Evolutionary conservation across 2,113 vertebrate genomes (phyloP), one percentile per base, ranked within the genome.

Genomic region (Tricholaema leucomelas): DNA sequence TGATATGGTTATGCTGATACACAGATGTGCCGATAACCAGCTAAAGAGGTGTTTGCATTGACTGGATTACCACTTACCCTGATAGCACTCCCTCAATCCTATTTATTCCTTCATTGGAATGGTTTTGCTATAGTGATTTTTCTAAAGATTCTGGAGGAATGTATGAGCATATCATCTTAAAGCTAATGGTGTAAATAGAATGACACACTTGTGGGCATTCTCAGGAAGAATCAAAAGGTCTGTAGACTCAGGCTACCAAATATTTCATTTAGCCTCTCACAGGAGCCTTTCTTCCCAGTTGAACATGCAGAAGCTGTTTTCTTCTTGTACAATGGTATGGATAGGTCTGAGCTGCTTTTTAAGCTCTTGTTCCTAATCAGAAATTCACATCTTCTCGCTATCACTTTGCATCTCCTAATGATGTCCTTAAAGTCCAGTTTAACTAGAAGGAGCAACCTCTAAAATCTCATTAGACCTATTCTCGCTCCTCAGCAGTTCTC

Each of bases 401-500:
- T 79, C 46, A 35, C 55, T 20, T 46, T 55, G 64, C 25, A 40
- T 55, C 30, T 89, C 67, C 86, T 50, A 73, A 31, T 2, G 1
- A 61, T 33, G 59, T 55, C 78, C 71, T 88, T 42, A 73, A 93
- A 80, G 84, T 89, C 81, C 85, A 70, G 86, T 80, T 60, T 89
- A 87, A 91, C 42, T 5, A 70, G 86, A 92, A 79, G 52, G 48
- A 90, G 54, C 40, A 70, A 65, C 64, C 67, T 75, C 75, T 66
- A 35, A 88, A 90, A 64, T 52, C 60, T 90, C 71, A 87, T 95
- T 92, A 92, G 81, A 44, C 24, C 9, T 87, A 81, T 16, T 89
- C 48, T 79, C 55, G 87, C 58, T 56, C 77, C 93, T 87, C 88
- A 92, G 88, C 91, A 91, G 77, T 90, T 63, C 74, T 73, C 81